phyloP scores from a whole-genome alignment of 2,888 invertebrate species.

The Ochropacha duplaris region DNA sequence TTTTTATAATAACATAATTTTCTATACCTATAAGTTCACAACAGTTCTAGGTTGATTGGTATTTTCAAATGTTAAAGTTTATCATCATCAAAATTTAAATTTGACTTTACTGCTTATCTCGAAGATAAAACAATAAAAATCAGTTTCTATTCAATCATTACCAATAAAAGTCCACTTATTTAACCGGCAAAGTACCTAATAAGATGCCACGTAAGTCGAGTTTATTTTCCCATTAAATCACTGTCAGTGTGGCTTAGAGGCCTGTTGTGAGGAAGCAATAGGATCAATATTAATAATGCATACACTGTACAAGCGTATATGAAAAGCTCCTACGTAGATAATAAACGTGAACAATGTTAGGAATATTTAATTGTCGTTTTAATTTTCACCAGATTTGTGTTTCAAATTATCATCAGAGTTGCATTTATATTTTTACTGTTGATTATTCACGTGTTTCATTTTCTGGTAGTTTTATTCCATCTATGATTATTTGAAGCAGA shows the following conservation, averaged over 20 bases:
- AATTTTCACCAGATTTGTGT: no score
- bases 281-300: slow-evolving; percentile 9
- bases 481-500: no score
- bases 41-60: no score
- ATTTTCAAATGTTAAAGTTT: no score
- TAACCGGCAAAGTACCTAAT: slow-evolving; percentile 2
- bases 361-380: neutral
- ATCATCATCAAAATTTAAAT: no score
- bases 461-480: no score
- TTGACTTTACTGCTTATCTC: no score
- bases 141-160: neutral
- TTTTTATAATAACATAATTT: no score
- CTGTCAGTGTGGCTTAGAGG: neutral
- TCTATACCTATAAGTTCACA: no score
- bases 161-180: neutral
- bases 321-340: neutral
- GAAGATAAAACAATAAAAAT: no score
- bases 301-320: neutral
- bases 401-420: neutral
- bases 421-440: no score
- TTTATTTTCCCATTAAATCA: slow-evolving; percentile 6
- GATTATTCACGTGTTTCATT: no score
- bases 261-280: slow-evolving; percentile 5
- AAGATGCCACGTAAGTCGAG: neutral
- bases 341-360: neutral